These are phyloP conservation scores for Alviniconcha strummeri DNA, from an alignment of 2,888 invertebrate genomes.

Conservation along the genomic window DNA sequence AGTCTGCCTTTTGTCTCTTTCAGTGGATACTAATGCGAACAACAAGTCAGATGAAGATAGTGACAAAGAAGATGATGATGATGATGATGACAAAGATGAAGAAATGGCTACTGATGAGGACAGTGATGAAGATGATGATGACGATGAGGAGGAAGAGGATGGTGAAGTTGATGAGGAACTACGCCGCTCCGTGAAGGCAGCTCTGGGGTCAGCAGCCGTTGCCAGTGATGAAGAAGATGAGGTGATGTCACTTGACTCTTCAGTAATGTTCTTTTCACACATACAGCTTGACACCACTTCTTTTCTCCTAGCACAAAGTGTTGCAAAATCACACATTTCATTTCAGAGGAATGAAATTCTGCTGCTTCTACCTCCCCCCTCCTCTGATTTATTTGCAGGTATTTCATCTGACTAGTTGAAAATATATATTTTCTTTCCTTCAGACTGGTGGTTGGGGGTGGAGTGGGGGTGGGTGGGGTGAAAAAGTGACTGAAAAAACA, in stretches of 20 bases:
- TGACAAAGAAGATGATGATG: not conserved
- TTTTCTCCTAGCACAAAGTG: no score
- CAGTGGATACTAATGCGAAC: not conserved
- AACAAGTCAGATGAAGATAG: not conserved
- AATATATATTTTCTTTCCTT: no score
- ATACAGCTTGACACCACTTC: no score
- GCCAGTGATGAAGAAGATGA: conserved; percentile 60
- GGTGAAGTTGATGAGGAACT: conserved; percentile 67
- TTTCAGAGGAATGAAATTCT: no score
- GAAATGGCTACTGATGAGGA: not conserved
- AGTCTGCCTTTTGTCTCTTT: not conserved
- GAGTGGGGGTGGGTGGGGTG: no score
- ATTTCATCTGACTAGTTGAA: no score
- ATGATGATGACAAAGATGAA: not conserved
- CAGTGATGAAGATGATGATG: conserved; percentile 12
- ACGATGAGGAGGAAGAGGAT: conserved; percentile 13
- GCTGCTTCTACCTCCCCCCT: no score
- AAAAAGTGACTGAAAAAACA: no score
- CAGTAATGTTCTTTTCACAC: no score
- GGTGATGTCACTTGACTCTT: not conserved
- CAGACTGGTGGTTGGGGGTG: no score
- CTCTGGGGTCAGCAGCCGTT: conserved; percentile 78
- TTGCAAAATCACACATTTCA: no score
- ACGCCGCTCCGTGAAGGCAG: conserved; percentile 83
- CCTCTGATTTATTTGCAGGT: no score